Evolutionary conservation across 2,113 vertebrate genomes (phyloP).

Genomic region (Phoenicopterus ruber): DNA sequence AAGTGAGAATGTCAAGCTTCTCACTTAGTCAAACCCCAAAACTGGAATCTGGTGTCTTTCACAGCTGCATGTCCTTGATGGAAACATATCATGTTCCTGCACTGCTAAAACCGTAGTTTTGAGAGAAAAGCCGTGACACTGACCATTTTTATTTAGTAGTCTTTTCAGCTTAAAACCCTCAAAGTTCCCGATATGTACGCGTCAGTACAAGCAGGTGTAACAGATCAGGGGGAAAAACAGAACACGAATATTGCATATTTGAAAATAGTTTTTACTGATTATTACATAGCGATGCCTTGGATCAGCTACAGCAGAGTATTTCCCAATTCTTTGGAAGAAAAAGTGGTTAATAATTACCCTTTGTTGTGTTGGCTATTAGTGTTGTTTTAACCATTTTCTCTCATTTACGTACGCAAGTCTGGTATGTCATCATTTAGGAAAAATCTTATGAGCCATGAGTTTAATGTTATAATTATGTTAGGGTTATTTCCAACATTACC

Average conservation of each 20-base stretch:
- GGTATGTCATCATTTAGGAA: neutral
- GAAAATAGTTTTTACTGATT: neutral
- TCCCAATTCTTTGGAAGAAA: neutral
- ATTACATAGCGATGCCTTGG: neutral
- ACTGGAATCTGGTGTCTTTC: neutral
- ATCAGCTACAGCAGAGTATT: neutral
- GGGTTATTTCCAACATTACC: slow-evolving; percentile 3
- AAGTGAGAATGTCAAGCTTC: neutral
- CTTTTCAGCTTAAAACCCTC: neutral
- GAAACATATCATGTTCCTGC: neutral
- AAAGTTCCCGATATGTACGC: accelerated
- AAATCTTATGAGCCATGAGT: slow-evolving; percentile 6
- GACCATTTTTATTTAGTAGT: neutral
- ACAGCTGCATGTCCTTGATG: neutral
- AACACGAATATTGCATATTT: neutral
- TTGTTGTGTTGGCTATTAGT: neutral
- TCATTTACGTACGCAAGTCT: neutral
- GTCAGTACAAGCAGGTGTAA: neutral
- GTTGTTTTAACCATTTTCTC: slow-evolving; percentile 25
- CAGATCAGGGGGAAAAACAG: accelerated
- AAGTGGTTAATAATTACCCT: slow-evolving; percentile 50
- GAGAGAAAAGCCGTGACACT: neutral
- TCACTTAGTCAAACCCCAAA: neutral
- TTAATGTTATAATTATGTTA: neutral
- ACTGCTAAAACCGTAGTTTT: neutral